Conservation (phyloP, 2,797 vertebrate species). For the Danio kyathit region DNA sequence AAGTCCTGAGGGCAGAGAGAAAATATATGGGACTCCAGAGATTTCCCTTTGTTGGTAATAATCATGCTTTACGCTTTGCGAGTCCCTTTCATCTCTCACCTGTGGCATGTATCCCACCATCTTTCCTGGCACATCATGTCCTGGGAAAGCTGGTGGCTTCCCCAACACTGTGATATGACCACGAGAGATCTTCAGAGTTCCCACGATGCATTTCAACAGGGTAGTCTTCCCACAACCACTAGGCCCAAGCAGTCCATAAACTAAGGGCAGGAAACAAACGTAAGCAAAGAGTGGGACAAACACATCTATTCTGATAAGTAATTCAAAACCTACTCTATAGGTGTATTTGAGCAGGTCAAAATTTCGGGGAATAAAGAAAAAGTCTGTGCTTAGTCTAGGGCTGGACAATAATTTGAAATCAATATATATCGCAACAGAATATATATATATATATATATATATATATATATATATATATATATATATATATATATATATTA, state of each 20-base stretch:
- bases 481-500: too few species aligned
- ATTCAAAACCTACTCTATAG: neutral
- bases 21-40: neutral
- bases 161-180: slow-evolving; percentile 82
- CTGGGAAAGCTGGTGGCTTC: slow-evolving; percentile 81
- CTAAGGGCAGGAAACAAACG: slow-evolving; percentile 63
- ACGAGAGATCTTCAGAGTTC: slow-evolving; percentile 81
- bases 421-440: too few species aligned
- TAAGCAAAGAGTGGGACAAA: neutral
- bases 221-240: slow-evolving; percentile 86
- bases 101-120: slow-evolving; percentile 87
- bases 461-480: too few species aligned
- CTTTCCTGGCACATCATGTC: slow-evolving; percentile 80
- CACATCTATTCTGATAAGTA: neutral
- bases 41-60: neutral
- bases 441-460: too few species aligned
- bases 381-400: too few species aligned
- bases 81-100: slow-evolving; percentile 64
- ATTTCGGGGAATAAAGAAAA: too few species aligned
- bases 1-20: slow-evolving; percentile 72
- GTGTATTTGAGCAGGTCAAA: neutral
- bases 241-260: slow-evolving; percentile 82
- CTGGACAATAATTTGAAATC: too few species aligned
- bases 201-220: slow-evolving; percentile 83
- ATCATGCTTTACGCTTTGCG: neutral